Conservation (phyloP, 1,140 invertebrate genomes). For the Arctopsyche grandis region DNA sequence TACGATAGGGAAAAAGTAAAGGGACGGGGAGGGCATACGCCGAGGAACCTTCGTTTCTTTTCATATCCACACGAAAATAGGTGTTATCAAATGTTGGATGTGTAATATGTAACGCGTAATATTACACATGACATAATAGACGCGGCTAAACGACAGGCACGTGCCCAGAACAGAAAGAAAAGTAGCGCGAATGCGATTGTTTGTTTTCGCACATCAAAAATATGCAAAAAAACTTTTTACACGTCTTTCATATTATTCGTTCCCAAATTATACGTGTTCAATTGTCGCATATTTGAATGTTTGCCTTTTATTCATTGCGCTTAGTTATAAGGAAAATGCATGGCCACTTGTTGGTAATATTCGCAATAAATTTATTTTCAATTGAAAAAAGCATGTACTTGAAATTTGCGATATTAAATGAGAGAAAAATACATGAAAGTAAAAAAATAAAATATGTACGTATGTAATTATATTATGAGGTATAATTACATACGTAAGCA, state of each 20-base stretch:
- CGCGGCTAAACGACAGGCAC: conserved; percentile 35
- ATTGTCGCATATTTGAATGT: background rate
- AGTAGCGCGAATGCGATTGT: background rate
- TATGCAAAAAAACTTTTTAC: background rate
- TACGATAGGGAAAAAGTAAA: background rate
- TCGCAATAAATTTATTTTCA: too few relatives aligned
- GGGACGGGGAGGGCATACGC: background rate
- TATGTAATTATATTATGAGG: too few relatives aligned
- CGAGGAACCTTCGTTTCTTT: conserved; percentile 16
- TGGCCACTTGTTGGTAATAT: too few relatives aligned
- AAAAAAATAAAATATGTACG: too few relatives aligned
- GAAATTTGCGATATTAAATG: too few relatives aligned
- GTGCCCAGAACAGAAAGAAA: background rate
- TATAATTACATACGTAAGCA: too few relatives aligned
- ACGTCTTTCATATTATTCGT: background rate
- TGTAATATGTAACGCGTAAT: conserved; percentile 38
- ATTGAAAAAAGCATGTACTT: too few relatives aligned
- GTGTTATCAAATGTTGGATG: conserved; percentile 37
- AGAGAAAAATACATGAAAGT: too few relatives aligned
- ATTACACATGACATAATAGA: conserved; percentile 37
- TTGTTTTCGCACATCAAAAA: background rate
- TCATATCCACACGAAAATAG: conserved; percentile 35
- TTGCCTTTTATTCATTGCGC: background rate
- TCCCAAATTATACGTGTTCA: background rate
- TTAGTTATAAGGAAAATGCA: too few relatives aligned